Conservation (phyloP, 2,888 invertebrate genomes). For the Drosophila nr. perissopoda region DNA sequence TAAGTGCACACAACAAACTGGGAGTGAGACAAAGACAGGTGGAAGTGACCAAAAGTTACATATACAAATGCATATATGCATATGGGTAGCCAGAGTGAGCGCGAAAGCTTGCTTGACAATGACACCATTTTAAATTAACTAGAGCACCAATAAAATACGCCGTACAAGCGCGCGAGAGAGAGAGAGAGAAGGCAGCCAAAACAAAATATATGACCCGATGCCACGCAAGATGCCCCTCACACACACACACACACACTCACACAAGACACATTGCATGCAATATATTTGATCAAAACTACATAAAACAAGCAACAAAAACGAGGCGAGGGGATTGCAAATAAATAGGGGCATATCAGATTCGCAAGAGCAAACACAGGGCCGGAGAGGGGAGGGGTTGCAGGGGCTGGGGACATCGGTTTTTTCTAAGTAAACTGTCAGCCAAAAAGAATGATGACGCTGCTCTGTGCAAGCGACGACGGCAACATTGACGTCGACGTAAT, state of each 20-base stretch:
- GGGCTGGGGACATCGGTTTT: not conserved
- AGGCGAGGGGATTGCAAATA: conserved; percentile 32
- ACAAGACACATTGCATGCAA: conserved; percentile 40
- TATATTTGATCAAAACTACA: conserved; percentile 48
- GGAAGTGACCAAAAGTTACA: not conserved
- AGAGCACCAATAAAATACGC: conserved; percentile 49
- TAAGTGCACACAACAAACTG: not conserved
- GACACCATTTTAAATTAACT: conserved; percentile 72
- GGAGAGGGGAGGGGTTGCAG: not conserved
- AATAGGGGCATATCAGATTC: conserved; percentile 14
- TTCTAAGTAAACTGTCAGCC: conserved; percentile 31
- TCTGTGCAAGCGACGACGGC: conserved; percentile 1
- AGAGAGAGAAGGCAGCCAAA: conserved; percentile 17
- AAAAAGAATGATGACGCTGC: conserved; percentile 43
- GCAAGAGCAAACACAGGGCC: not conserved
- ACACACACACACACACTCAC: not conserved
- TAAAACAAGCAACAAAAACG: conserved; percentile 20
- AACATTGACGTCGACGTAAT: conserved; percentile 35
- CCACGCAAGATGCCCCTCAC: conserved; percentile 50
- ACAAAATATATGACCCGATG: conserved; percentile 50
- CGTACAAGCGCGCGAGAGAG: not conserved
- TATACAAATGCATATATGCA: too few species aligned
- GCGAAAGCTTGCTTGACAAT: conserved; percentile 60
- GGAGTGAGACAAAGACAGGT: not conserved
- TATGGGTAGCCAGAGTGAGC: not conserved